Conservation (phyloP, 1,140 invertebrate genomes). For the Aricia agestis region DNA sequence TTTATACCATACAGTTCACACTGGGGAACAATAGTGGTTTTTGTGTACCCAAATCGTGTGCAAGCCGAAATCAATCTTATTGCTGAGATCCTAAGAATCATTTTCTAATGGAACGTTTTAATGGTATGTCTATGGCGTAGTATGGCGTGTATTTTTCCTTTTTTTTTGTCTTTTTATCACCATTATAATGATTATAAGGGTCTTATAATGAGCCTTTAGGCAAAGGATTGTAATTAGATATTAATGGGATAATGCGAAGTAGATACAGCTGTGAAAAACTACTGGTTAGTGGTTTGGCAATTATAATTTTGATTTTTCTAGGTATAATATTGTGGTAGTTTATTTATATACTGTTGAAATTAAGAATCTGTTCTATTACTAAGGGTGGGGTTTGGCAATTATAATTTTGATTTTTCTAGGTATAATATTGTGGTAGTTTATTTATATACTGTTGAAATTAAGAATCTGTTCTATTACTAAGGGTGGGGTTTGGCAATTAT, state of each 20-base stretch:
- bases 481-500: too few species aligned
- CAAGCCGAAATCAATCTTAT: conserved; percentile 4
- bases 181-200: conserved; percentile 13
- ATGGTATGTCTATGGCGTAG: neutral
- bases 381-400: too few species aligned
- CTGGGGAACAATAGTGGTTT: conserved; percentile 48
- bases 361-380: too few species aligned
- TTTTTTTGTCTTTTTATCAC: conserved; percentile 12
- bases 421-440: too few species aligned
- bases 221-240: conserved; percentile 1
- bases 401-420: too few species aligned
- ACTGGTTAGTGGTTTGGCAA: too few species aligned
- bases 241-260: neutral
- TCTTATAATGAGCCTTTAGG: conserved; percentile 7
- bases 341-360: too few species aligned
- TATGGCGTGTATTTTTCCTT: neutral
- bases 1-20: conserved; percentile 60
- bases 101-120: neutral
- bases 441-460: too few species aligned
- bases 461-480: too few species aligned
- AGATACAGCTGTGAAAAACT: too few species aligned
- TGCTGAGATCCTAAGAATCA: neutral
- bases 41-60: conserved; percentile 35
- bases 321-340: too few species aligned
- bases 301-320: too few species aligned